Conservation (phyloP, 2,888 invertebrate species). For the Trissoscelio sp. region DNA sequence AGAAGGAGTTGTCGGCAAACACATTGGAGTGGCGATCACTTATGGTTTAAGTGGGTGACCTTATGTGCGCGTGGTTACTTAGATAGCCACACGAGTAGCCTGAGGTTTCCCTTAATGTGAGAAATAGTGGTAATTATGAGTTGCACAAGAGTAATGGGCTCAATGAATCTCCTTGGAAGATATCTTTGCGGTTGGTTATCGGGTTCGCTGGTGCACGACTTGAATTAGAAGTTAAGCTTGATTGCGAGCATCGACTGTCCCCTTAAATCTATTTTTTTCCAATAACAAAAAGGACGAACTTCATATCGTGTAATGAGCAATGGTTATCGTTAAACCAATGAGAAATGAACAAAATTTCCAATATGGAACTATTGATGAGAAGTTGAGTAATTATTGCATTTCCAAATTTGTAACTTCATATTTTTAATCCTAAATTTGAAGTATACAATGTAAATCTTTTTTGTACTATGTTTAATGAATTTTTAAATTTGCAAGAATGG, state of each 20-base stretch:
- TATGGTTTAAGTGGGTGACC: constrained; percentile 36
- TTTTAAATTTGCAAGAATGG: no score
- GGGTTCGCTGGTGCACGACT: constrained; percentile 26
- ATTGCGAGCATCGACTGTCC: constrained; percentile 23
- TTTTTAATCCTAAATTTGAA: no score
- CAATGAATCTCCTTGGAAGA: constrained; percentile 57
- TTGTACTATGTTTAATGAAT: no score
- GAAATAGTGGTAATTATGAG: constrained; percentile 65
- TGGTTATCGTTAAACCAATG: no score
- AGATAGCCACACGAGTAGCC: constrained; percentile 49
- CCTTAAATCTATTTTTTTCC: constrained; percentile 21
- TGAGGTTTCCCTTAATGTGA: constrained; percentile 63
- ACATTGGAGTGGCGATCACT: constrained; percentile 32
- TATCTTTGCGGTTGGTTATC: constrained; percentile 49
- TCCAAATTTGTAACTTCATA: no score
- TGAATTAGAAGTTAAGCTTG: constrained; percentile 34
- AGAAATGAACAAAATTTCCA: no score
- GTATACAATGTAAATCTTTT: no score
- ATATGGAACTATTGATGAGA: no score
- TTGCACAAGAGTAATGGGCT: constrained; percentile 54
- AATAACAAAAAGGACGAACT: no score
- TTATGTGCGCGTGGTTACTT: constrained; percentile 37
- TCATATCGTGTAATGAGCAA: no score
- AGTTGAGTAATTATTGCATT: no score
- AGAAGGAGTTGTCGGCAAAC: constrained; percentile 28